Conservation (phyloP, 2,797 vertebrate species). For the Glyptemys insculpta region DNA sequence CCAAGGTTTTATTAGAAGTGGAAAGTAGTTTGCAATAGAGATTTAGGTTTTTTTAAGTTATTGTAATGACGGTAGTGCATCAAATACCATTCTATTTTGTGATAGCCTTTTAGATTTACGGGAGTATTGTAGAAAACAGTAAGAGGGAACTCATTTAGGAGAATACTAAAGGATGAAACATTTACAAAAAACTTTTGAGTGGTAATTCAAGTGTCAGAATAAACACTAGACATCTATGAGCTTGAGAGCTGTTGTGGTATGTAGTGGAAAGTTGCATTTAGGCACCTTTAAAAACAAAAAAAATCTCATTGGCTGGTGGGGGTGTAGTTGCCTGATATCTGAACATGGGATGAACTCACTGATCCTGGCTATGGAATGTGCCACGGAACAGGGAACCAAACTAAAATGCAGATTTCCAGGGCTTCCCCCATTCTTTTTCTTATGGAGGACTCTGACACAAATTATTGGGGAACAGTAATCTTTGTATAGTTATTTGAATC, state of each 20-base stretch:
- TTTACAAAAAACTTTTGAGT: slow-evolving; percentile 39
- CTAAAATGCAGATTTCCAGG: background rate
- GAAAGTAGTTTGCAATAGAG: slow-evolving; percentile 56
- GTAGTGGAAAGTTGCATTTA: background rate
- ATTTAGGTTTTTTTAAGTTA: slow-evolving; percentile 60
- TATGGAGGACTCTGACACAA: background rate
- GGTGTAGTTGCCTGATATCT: background rate
- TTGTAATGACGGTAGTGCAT: slow-evolving; percentile 47
- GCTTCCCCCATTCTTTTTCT: background rate
- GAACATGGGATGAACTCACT: background rate
- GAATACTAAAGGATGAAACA: slow-evolving; percentile 25
- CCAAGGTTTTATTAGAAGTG: slow-evolving; percentile 59
- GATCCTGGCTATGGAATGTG: background rate
- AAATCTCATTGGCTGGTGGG: background rate
- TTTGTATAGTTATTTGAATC: background rate
- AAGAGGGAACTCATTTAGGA: background rate
- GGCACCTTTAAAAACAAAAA: slow-evolving; percentile 15
- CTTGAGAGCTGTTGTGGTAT: slow-evolving; percentile 9
- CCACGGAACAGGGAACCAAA: slow-evolving; percentile 2
- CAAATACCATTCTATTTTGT: slow-evolving; percentile 55
- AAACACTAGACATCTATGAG: background rate
- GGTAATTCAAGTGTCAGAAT: background rate
- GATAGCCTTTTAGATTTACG: background rate
- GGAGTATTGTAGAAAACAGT: background rate
- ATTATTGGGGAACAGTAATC: background rate